Conservation (phyloP, 2,113 vertebrate genomes). For the Cololabis saira region DNA sequence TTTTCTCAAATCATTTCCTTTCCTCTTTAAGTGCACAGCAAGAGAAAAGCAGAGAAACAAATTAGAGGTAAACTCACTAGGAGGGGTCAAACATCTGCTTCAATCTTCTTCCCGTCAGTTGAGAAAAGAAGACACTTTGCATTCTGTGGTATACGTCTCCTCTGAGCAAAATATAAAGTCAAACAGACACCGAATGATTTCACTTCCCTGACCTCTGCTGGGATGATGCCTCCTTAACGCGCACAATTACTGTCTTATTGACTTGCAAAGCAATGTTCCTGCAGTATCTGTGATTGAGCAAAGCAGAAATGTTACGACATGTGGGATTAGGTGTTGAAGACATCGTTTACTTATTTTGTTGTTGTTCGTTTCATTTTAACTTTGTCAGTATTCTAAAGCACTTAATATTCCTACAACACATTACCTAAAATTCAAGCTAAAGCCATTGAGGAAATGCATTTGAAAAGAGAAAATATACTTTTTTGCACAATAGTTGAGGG, state of each 20-base stretch:
- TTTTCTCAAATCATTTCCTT: conserved; percentile 48
- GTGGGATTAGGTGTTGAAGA: conserved; percentile 27
- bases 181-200: conserved; percentile 67
- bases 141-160: conserved; percentile 55
- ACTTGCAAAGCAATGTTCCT: conserved; percentile 73
- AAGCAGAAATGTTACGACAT: conserved; percentile 32
- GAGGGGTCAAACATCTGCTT: conserved; percentile 55
- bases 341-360: conserved; percentile 15
- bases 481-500: too few species aligned
- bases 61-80: conserved; percentile 67
- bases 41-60: conserved; percentile 51
- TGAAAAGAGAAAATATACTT: too few species aligned
- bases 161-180: conserved; percentile 65
- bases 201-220: conserved; percentile 63
- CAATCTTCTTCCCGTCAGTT: conserved; percentile 46
- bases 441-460: too few species aligned
- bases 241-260: conserved; percentile 74
- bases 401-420: too few species aligned
- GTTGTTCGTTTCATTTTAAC: not conserved
- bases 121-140: conserved; percentile 61
- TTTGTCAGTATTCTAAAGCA: not conserved
- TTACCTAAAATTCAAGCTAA: too few species aligned
- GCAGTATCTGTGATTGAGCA: conserved; percentile 16
- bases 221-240: conserved; percentile 53
- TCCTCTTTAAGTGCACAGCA: conserved; percentile 35